Base-by-base conservation (phyloP, 2,797 vertebrate species). In the Dallia pectoralis region DNA sequence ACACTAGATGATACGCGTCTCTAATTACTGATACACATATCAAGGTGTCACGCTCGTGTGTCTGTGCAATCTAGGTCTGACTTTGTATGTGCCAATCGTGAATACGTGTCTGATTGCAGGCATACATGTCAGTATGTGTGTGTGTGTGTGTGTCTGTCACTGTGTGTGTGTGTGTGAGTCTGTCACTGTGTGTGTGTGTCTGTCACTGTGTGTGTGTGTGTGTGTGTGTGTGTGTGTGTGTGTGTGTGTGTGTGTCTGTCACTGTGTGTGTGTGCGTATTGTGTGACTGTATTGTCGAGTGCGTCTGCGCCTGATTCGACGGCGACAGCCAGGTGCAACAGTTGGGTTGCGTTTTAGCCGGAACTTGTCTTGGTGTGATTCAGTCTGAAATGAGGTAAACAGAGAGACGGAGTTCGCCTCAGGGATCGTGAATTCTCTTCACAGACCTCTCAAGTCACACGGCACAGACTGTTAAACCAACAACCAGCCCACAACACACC, bases 351-450 rank as follows among this genome's bases (percentile, higher is more conserved):
- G 87, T 86, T 90, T 88, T 89, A 85, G 87, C 87, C 88, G 84
- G 81, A 80, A 79, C 75, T 61, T 81, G 79, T 82, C 81, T 89
- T 91, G 86, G 83, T 90, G 87, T 88, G 88, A 86, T 89, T 89
- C 87, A 87, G 89, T 40, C 36, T 6, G 36, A 86, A 89, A 89
- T 88, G 86, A 88, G 87, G 89, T 88, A 92, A 91, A 92, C 90
- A 89, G 87, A 87, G 84, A 81, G 86, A 89, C 89, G 87, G 87
- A 40, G 36, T 40, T 86, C 84, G 90, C 89, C 91, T 84, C 84
- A 87, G 89, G 91, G 85, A 89, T 92, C 88, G 92, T 93, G 91
- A 90, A 92, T 93, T 89, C 90, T 83, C 88, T 89, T 85, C 88
- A 84, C 79, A 84, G 88, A 88, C 82, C 51, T 85, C 85, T 9